These are phyloP conservation scores for Eumaeus atala DNA, from an alignment of 1,140 invertebrate species.

Conservation along the genomic window DNA sequence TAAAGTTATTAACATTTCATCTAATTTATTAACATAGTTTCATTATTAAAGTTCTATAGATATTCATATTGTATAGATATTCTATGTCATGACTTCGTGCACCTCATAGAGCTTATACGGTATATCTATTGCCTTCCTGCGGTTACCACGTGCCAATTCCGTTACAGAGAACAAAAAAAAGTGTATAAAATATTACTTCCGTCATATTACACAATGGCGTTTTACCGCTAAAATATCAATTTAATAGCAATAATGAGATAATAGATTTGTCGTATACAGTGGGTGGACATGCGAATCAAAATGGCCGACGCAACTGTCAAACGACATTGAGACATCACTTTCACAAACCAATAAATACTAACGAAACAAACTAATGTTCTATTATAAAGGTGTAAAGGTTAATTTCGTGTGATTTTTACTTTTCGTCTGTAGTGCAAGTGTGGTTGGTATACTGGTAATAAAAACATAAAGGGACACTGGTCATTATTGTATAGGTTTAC, in stretches of 20 bases:
- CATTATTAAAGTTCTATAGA: too few species aligned
- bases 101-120: too few species aligned
- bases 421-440: background rate
- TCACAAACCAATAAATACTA: constrained; percentile 19
- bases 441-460: too few species aligned
- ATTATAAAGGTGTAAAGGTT: constrained; percentile 9
- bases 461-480: constrained; percentile 30
- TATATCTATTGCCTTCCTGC: too few species aligned
- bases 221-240: constrained; percentile 28
- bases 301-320: constrained; percentile 58
- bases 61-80: too few species aligned
- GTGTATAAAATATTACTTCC: constrained; percentile 3
- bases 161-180: background rate
- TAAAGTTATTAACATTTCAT: too few species aligned
- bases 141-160: too few species aligned
- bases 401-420: constrained; percentile 18
- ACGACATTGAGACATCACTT: constrained; percentile 50
- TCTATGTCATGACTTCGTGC: too few species aligned
- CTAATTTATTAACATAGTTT: too few species aligned
- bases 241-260: constrained; percentile 10
- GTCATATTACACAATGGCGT: background rate
- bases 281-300: constrained; percentile 52
- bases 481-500: constrained; percentile 32
- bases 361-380: constrained; percentile 14
- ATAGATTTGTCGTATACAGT: constrained; percentile 32